Evolutionary conservation across 2,797 vertebrate species (phyloP).

Genomic region (Phyllotis vaccarum): DNA sequence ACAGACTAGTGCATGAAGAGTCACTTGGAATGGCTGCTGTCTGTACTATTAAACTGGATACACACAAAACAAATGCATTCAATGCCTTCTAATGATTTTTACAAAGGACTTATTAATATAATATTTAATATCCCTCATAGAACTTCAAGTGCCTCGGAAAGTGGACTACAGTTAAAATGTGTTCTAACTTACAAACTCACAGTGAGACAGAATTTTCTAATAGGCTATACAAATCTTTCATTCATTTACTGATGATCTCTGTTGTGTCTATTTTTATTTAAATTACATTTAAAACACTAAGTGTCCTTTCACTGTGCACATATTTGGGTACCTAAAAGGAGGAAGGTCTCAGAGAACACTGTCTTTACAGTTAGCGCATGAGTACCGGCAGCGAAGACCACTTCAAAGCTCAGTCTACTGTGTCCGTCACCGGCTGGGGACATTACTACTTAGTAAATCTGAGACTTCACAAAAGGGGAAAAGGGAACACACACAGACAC

Average conservation of each 20-base stretch:
- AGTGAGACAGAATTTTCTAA: slow-evolving; percentile 54
- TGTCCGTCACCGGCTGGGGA: slow-evolving; percentile 82
- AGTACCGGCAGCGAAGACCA: slow-evolving; percentile 7
- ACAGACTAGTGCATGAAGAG: slow-evolving; percentile 82
- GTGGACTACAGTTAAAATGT: not conserved
- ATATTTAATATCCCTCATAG: slow-evolving; percentile 36
- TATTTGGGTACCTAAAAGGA: slow-evolving; percentile 37
- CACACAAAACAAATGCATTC: slow-evolving; percentile 67
- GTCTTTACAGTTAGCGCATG: slow-evolving; percentile 44
- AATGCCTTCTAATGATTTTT: slow-evolving; percentile 60
- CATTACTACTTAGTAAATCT: slow-evolving; percentile 88
- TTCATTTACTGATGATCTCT: slow-evolving; percentile 33
- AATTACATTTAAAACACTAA: slow-evolving; percentile 55
- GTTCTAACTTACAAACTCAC: slow-evolving; percentile 40
- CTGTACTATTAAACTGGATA: slow-evolving; percentile 68
- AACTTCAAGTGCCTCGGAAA: slow-evolving; percentile 71
- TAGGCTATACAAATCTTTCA: slow-evolving; percentile 32
- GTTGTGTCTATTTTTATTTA: slow-evolving; percentile 4
- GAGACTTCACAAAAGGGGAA: slow-evolving; percentile 86
- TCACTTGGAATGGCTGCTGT: slow-evolving; percentile 76
- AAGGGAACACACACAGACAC: slow-evolving; percentile 82
- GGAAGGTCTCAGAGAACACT: slow-evolving; percentile 62
- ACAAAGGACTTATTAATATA: slow-evolving; percentile 59
- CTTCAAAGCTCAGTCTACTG: slow-evolving; percentile 72
- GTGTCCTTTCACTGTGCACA: slow-evolving; percentile 54